Evolutionary conservation across 2,797 vertebrate species (phyloP).

Genomic region (Percopsis omiscomaycus): DNA sequence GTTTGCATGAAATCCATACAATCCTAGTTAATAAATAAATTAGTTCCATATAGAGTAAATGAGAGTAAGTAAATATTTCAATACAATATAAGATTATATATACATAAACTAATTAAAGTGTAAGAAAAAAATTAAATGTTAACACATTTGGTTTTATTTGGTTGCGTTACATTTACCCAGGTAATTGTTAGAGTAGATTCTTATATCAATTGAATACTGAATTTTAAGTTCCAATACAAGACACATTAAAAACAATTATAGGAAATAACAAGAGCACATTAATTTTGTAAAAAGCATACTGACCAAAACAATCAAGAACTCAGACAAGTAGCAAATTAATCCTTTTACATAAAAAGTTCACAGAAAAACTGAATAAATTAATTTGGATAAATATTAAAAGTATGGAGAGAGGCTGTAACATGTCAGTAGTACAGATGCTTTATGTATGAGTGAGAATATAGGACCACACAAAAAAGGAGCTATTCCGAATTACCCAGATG

Average conservation of each 20-base stretch:
- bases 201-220: conserved; percentile 37
- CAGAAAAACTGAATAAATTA: conserved; percentile 61
- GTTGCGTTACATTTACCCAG: conserved; percentile 24
- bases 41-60: not conserved
- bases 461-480: conserved; percentile 25
- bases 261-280: conserved; percentile 45
- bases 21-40: not conserved
- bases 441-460: conserved; percentile 20
- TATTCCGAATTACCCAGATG: conserved; percentile 32
- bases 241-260: conserved; percentile 40
- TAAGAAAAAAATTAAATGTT: not conserved
- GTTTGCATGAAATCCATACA: not conserved
- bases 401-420: conserved; percentile 19
- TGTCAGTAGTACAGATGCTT: conserved; percentile 19
- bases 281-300: conserved; percentile 37
- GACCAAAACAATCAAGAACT: conserved; percentile 41
- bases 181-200: conserved; percentile 30
- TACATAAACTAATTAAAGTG: not conserved
- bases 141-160: conserved; percentile 52
- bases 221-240: conserved; percentile 33
- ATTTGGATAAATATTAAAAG: conserved; percentile 37
- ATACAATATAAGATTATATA: not conserved
- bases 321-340: conserved; percentile 36
- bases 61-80: not conserved
- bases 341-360: conserved; percentile 40